Evolutionary conservation across 2,888 invertebrate species (phyloP), one percentile per base, ranked within the genome.

Genomic region (Laothoe populi): DNA sequence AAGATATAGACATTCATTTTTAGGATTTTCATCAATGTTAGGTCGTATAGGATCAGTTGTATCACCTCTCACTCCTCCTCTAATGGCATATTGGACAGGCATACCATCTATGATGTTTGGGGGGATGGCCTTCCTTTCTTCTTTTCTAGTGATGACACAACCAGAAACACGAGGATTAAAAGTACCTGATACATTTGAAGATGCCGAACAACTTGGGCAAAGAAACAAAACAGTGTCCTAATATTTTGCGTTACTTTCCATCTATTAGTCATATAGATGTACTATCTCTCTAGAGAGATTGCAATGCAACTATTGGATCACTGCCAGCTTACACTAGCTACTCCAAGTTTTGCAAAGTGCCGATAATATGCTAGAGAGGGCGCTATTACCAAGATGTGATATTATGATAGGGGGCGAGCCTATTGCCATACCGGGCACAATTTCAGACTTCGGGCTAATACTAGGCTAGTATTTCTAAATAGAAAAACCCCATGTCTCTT

Each of bases 1-100:
- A 3, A 93, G 94, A 68, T 89, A 95, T 26, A 92, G 96, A 1
- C 95, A 96, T 74, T 95, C 95, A 35, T 91, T 95, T 67, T 87
- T 96, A 62, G 95, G 94, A 0, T 92, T 95, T 62, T 96, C 96
- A 69, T 95, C 95, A 3, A 96, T 95, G 95, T 88, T 95, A 70
- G 96, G 96, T 16, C 92, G 96, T 7, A 90, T 96, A 61, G 96
- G 96, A 0, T 95, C 95, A 0, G 94, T 96, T 74, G 74, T 95
- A 59, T 94, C 96, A 0, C 96, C 96, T 0, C 94, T 96, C 72
- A 95, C 95, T 2, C 95, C 95, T 16, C 90, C 96, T 48, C 78
- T 96, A 73, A 95, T 94, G 87, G 74, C 70, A 1, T 89, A 90
- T 65, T 91, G 90, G 90, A 70, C 77, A 0, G 90, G 90, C 5